Base-by-base conservation (phyloP, 2,797 vertebrate genomes). In the Lacerta bilineata region DNA sequence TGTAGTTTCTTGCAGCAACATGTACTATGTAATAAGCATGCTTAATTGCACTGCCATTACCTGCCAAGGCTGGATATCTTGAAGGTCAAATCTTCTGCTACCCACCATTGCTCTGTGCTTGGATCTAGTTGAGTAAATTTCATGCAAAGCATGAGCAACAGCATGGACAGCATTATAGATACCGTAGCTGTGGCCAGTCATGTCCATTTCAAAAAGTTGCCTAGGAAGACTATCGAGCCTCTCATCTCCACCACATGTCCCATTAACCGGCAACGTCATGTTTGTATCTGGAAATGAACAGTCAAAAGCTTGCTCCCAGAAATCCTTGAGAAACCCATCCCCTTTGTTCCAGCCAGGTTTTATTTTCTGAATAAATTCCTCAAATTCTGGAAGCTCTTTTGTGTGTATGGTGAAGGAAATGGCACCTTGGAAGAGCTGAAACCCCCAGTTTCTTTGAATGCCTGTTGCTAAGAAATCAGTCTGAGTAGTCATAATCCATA, bases 81-180 rank as follows among this genome's bases (percentile, higher is more conserved):
- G 46, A 33, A n/a, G 29, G 55, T 20, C 29, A 17, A 6, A 17
- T 2, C 29, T 59, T 59, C 8, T 33, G 8, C 17, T 43, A 33
- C 10, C 8, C 50, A 5, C 15, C 18, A 59, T 59, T 18, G 17
- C 17, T 80, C n/a, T 33, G 1, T n/a, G 46, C 18, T 20, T 80
- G 29, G 29, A 59, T 3, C 3, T 80, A 80, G 50, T 4, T 55
- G 50, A 59, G n/a, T 33, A 33, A 8, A 71, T 2, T 18, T 29
- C 43, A 33, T 83, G 82, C 13, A 83, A 71, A 50, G 43, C 68
- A 83, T 83, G 43, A 2, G 82, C 82, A 29, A 83, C 29, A 50
- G 68, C 82, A 83, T 55, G 25, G 8, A 69, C 82, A 11, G 66
- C 82, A 83, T 83, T 83, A 25, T 83, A 83, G 13, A 83, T 43